Evolutionary conservation across 2,797 vertebrate species (phyloP).

Genomic region (Onychomys leucogaster): DNA sequence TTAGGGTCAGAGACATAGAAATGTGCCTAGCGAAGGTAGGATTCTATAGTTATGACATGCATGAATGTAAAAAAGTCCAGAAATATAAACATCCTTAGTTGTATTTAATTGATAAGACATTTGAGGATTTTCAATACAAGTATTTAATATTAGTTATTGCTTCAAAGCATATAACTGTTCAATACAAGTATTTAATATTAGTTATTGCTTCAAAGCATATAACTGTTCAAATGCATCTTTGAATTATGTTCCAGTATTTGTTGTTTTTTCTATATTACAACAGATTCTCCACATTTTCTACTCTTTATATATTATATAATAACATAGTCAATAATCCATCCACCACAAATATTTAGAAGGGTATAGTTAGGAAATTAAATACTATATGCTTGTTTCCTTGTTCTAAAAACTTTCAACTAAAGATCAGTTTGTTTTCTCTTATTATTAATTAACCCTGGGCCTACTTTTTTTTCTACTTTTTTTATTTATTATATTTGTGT

Average conservation of each 20-base stretch:
- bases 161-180: background rate
- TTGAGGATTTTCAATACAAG: background rate
- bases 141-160: background rate
- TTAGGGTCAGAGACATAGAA: background rate
- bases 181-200: background rate
- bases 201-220: background rate
- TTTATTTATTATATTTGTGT: too few species aligned
- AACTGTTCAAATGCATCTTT: background rate
- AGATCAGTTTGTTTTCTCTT: background rate
- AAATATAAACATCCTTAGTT: background rate
- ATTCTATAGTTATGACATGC: background rate
- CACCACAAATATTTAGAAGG: background rate
- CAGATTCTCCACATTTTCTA: background rate
- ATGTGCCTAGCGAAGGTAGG: too few species aligned
- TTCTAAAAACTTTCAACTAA: background rate
- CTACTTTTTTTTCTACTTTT: background rate
- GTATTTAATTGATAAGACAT: background rate
- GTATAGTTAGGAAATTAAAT: background rate
- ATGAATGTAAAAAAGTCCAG: background rate
- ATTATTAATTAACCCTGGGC: background rate
- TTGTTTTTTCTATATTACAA: background rate
- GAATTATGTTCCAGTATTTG: background rate
- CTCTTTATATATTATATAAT: background rate
- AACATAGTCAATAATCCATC: background rate
- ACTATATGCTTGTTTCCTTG: background rate